Percentiles rank a stretch among this genome's conserved stretches.
Evolutionary conservation across 1,140 invertebrate genomes (phyloP).

Genomic region (Ruditapes philippinarum): DNA sequence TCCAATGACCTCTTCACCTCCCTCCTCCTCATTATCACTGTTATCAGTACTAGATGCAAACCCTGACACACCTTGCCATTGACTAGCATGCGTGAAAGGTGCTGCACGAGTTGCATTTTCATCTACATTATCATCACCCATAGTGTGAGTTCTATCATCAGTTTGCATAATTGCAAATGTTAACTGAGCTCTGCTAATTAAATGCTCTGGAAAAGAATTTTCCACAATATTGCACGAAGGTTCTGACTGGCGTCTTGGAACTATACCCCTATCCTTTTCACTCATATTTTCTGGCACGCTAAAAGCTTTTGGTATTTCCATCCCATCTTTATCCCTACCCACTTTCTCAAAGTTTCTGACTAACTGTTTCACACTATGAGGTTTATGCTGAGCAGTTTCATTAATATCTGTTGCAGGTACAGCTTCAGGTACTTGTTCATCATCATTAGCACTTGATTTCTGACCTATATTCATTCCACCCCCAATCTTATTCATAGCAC

Average conservation of each 20-base stretch:
- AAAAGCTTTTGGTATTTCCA: slow-evolving; percentile 61
- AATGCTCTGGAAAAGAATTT: slow-evolving; percentile 69
- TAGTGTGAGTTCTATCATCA: slow-evolving; percentile 84
- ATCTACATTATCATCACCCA: slow-evolving; percentile 82
- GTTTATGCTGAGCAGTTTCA: slow-evolving; percentile 50
- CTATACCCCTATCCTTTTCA: slow-evolving; percentile 52
- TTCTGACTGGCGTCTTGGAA: slow-evolving; percentile 66
- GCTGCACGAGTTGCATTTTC: slow-evolving; percentile 85
- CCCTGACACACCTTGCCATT: slow-evolving; percentile 81
- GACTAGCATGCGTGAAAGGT: slow-evolving; percentile 85
- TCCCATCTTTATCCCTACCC: slow-evolving; percentile 40
- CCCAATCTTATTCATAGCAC: slow-evolving; percentile 32
- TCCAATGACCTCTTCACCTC: slow-evolving; percentile 66
- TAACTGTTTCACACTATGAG: slow-evolving; percentile 61
- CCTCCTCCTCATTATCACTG: slow-evolving; percentile 80
- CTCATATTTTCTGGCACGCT: slow-evolving; percentile 66
- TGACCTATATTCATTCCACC: not conserved
- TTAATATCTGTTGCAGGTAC: not conserved
- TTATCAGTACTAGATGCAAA: slow-evolving; percentile 83
- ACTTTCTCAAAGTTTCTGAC: slow-evolving; percentile 61
- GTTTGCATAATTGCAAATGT: slow-evolving; percentile 82
- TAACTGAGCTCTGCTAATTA: slow-evolving; percentile 78
- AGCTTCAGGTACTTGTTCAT: slow-evolving; percentile 12
- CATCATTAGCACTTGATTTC: not conserved
- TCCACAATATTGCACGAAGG: slow-evolving; percentile 73